Base-by-base conservation (phyloP, 1,140 invertebrate species). In the Drosophila sproati region DNA sequence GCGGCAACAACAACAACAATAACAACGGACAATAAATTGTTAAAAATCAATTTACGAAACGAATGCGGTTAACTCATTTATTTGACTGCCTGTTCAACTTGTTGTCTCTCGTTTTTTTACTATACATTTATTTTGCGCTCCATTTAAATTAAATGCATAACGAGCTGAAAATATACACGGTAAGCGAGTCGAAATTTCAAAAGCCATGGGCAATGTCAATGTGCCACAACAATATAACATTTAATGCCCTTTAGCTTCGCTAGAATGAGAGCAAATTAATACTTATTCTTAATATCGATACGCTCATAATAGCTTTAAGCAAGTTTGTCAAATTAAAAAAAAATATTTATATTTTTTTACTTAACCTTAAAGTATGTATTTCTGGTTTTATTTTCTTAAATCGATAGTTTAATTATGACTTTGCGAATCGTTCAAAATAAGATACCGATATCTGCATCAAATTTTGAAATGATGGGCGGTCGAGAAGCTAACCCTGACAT, bases 1-100 rank as follows among this genome's bases (percentile, higher is more conserved):
- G 55, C 12, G 55, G 31, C 57, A 62, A 69, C 45, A 68, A 50
- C 34, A 66, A 66, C 41, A 66, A n/a, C 12, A 28, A 66, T 10
- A 69, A 34, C n/a, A 54, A 70, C 74, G 70, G 78, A 77, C 78
- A 80, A 80, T 80, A 74, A 80, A 80, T 80, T 80, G 76, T 80
- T 75, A 59, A 82, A 73, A 80, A 70, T 77, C 70, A 80, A 77
- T 71, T 76, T 76, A 37, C 56, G 67, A 62, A 72, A 69, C 60
- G 63, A 8, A 75, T 66, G 76, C 54, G 68, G 78, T 78, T 75
- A 76, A 76, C 77, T 78, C 63, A 68, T 72, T 78, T 77, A 68
- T 64, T 77, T 57, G 57, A 3, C 43, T 34, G 35, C 32, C 52
- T 59, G 45, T 50, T 64, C 54, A 51, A 51, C 47, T 57, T 66